Conservation (phyloP, 2,797 vertebrate species). For the Etheostoma nigrum region DNA sequence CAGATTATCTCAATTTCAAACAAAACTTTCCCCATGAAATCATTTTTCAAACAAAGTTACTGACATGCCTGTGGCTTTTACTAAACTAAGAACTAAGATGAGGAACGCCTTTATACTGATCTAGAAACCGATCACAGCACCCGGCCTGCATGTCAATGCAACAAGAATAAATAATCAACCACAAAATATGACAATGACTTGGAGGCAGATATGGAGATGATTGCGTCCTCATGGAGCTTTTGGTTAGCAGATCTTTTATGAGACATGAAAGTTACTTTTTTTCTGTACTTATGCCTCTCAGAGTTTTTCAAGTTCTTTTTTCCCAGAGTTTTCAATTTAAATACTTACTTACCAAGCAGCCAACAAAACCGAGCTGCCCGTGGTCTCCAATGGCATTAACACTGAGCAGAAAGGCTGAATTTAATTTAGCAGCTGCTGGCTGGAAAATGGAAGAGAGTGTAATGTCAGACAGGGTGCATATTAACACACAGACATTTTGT, state of each 20-base stretch:
- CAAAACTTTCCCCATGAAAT: constrained; percentile 45
- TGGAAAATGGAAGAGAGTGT: constrained; percentile 51
- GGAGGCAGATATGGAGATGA: constrained; percentile 65
- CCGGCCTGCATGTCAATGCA: constrained; percentile 30
- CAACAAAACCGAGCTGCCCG: constrained; percentile 47
- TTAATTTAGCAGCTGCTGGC: constrained; percentile 65
- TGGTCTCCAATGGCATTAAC: constrained; percentile 69
- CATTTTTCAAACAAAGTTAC: constrained; percentile 19
- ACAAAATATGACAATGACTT: constrained; percentile 58
- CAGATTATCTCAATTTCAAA: constrained; percentile 48
- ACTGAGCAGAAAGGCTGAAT: constrained; percentile 61
- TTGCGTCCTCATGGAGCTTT: constrained; percentile 42
- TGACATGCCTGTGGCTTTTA: constrained; percentile 44
- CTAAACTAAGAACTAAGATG: constrained; percentile 33
- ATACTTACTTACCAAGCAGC: constrained; percentile 37
- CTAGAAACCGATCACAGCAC: constrained; percentile 42
- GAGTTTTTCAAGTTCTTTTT: constrained; percentile 25
- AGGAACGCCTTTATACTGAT: constrained; percentile 34
- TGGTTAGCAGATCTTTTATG: constrained; percentile 50
- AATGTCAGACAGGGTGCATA: constrained; percentile 32
- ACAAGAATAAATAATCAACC: constrained; percentile 67
- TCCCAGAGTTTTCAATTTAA: constrained; percentile 33
- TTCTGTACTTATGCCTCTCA: constrained; percentile 50
- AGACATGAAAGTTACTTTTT: constrained; percentile 66
- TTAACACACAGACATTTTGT: constrained; percentile 36